Evolutionary conservation across 2,888 invertebrate genomes (phyloP).

Genomic region (Anticlea derivata): DNA sequence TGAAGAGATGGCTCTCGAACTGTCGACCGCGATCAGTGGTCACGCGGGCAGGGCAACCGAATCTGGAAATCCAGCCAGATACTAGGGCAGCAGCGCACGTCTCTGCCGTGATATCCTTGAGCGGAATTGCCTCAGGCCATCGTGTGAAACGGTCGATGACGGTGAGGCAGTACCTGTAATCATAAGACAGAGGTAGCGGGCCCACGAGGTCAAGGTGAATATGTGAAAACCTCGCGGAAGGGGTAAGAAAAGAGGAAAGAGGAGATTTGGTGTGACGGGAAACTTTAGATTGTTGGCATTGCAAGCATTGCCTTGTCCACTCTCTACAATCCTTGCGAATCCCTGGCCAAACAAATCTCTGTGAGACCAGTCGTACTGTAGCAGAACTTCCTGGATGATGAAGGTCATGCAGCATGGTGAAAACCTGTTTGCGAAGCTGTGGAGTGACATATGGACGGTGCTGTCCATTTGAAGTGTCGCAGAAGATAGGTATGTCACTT

Average conservation of each 20-base stretch:
- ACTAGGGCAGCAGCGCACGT: neutral
- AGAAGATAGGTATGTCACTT: neutral
- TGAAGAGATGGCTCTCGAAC: too few species aligned
- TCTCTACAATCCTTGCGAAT: too few species aligned
- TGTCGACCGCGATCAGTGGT: too few species aligned
- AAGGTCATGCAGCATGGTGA: neutral
- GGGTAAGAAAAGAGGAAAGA: neutral
- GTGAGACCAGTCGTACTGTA: neutral
- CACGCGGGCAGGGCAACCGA: neutral
- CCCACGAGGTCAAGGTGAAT: neutral
- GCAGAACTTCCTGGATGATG: neutral
- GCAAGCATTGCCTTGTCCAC: neutral
- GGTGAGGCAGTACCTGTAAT: neutral
- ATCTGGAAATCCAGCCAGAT: slow-evolving; percentile 2
- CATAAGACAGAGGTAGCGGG: neutral
- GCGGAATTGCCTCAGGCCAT: neutral
- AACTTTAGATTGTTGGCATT: neutral
- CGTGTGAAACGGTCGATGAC: too few species aligned
- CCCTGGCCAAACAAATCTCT: too few species aligned
- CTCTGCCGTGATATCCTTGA: neutral
- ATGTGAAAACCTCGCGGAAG: neutral
- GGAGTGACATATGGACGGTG: neutral
- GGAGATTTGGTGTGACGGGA: neutral
- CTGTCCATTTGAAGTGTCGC: neutral
- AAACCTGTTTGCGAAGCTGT: neutral